Base-by-base conservation (phyloP, 2,888 invertebrate genomes). In the Aspidiotus rigidus region DNA sequence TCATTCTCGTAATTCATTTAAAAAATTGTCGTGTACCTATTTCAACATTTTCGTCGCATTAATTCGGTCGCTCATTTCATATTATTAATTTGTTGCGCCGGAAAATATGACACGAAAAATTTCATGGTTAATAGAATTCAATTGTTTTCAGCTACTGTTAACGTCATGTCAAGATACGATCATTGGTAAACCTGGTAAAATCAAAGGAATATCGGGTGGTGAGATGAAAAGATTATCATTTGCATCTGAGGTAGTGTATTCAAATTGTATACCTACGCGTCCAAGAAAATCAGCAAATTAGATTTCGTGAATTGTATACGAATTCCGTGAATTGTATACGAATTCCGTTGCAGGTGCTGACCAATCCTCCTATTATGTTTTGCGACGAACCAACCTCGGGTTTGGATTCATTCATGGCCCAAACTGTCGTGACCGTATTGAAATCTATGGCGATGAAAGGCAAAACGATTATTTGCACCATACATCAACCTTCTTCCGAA, bases 381-480 rank as follows among this genome's bases (percentile, higher is more conserved):
- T 96, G 96, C 77, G 98, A 98, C 76, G 98, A 98, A 76, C 97
- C 97, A 0, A 98, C 97, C 0, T 95, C 95, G 0, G 95, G 97
- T 1, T 81, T 98, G 70, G 98, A 98, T 79, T 94, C 96, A 0
- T 96, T 90, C 76, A 97, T 96, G 93, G 97, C 98, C 0, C 88
- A 91, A 76, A 94, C 90, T 78, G 93, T 97, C 2, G 86, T 94
- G 16, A 87, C 89, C 78, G 88, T 90, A 62, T 73, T 79, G 75
- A 79, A 74, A 70, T 74, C 74, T 11, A 73, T 76, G 72, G 75
- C 76, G 2, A 73, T 77, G 84, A 75, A 87, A 86, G 74, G 94
- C 39, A 93, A 93, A 80, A 94, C 94, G 0, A 87, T 96, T 67
- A 83, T 96, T 39, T 87, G 90, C 75, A 96, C 96, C 0, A 92